A percentile compares a stretch with the other conserved stretches of the same genome.
phyloP scores from a whole-genome alignment of 1,140 invertebrate species.

The Aleiodes sp. region DNA sequence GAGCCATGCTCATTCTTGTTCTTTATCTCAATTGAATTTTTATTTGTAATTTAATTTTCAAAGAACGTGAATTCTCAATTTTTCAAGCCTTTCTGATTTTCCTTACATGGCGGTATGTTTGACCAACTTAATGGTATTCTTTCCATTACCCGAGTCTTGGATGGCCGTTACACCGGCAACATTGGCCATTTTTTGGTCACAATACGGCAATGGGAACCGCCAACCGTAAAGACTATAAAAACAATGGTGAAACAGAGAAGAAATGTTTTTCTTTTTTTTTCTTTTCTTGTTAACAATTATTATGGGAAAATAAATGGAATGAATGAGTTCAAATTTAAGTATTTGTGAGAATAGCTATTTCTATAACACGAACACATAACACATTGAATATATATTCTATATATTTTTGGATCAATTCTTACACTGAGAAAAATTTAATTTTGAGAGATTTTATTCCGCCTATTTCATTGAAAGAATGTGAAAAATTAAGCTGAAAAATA shows the following conservation, averaged over 20 bases:
- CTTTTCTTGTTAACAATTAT: constrained; percentile 46
- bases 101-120: constrained; percentile 67
- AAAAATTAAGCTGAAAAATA: too few relatives aligned
- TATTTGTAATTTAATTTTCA: constrained; percentile 1
- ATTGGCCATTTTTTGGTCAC: constrained; percentile 79
- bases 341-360: not conserved
- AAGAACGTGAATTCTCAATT: not conserved
- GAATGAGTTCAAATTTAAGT: constrained; percentile 20
- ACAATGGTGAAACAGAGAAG: constrained; percentile 63
- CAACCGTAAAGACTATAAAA: constrained; percentile 88
- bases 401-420: not conserved
- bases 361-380: not conserved
- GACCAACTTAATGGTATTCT: constrained; percentile 67
- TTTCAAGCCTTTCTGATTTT: constrained; percentile 37
- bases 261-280: too few relatives aligned
- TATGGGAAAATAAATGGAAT: constrained; percentile 25
- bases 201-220: constrained; percentile 92
- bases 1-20: constrained; percentile 61
- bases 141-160: constrained; percentile 68
- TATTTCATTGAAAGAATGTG: too few relatives aligned
- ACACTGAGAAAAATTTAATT: not conserved
- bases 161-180: constrained; percentile 78
- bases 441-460: too few relatives aligned
- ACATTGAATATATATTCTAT: not conserved
- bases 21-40: constrained; percentile 45